phyloP scores from a whole-genome alignment of 2,113 vertebrate genomes.

The Mastomys natalensis region DNA sequence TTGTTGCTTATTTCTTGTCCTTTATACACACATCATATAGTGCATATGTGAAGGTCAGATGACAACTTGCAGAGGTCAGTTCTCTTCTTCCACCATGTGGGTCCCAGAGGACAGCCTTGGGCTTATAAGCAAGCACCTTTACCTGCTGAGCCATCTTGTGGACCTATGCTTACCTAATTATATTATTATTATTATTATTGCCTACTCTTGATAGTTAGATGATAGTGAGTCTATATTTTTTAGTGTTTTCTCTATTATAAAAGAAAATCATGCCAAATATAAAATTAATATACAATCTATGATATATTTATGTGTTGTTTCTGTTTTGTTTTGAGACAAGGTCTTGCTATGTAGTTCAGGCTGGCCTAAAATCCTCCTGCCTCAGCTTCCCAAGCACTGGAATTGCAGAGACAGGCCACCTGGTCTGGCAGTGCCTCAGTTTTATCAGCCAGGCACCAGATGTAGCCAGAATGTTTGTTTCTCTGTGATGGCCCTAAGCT shows the following conservation, averaged over 20 bases:
- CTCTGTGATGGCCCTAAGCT: neutral
- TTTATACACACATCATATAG: neutral
- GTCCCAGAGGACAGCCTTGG: neutral
- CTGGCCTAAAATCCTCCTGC: neutral
- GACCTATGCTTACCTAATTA: neutral
- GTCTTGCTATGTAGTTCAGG: neutral
- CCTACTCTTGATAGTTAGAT: neutral
- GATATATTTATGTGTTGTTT: neutral
- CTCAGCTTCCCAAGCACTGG: neutral
- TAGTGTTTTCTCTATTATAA: neutral
- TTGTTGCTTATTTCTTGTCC: neutral
- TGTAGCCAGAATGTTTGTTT: neutral
- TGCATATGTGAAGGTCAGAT: neutral
- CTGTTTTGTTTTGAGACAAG: neutral
- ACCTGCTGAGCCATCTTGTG: neutral
- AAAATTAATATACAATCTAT: neutral
- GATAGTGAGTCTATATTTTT: neutral
- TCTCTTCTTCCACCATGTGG: neutral
- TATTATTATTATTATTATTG: no score
- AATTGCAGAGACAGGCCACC: neutral
- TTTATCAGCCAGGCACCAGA: neutral
- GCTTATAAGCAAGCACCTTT: neutral
- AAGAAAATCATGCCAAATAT: neutral
- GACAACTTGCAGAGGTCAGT: neutral
- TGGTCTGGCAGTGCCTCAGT: neutral